Evolutionary conservation across 2,113 vertebrate species (phyloP).

Genomic region (Rhizomys pruinosus): DNA sequence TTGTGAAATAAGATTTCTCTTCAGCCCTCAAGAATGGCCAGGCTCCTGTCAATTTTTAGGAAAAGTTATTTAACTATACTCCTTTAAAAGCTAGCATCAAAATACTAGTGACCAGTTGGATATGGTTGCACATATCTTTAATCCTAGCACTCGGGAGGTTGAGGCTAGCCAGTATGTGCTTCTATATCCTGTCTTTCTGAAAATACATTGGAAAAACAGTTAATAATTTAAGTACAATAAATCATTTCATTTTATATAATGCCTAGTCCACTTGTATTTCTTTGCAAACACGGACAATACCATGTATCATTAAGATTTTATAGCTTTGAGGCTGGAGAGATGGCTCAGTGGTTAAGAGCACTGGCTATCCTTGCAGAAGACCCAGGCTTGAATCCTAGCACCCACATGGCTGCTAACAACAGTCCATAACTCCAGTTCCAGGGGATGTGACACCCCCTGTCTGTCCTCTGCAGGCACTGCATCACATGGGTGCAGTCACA

Average conservation of each 20-base stretch:
- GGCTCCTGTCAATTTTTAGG: not conserved
- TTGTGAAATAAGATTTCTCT: not conserved
- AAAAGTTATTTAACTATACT: not conserved
- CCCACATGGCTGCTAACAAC: too few species aligned
- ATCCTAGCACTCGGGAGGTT: too few species aligned
- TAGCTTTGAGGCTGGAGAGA: not conserved
- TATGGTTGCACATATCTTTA: too few species aligned
- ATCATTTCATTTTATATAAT: slow-evolving; percentile 26
- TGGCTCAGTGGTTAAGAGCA: too few species aligned
- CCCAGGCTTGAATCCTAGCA: too few species aligned
- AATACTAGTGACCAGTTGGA: not conserved
- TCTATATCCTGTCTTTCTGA: not conserved
- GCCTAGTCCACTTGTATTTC: not conserved
- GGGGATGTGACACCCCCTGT: too few species aligned
- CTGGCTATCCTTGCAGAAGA: too few species aligned
- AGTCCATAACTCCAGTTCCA: too few species aligned
- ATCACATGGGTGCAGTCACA: too few species aligned
- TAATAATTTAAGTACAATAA: not conserved
- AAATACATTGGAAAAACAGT: not conserved
- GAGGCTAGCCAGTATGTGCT: not conserved
- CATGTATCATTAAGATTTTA: slow-evolving; percentile 22
- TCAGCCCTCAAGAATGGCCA: not conserved
- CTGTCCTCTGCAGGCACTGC: too few species aligned
- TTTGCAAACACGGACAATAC: not conserved
- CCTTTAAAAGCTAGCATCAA: not conserved